Conservation (phyloP, 2,888 invertebrate genomes). For the Tetheella fluctuosa region DNA sequence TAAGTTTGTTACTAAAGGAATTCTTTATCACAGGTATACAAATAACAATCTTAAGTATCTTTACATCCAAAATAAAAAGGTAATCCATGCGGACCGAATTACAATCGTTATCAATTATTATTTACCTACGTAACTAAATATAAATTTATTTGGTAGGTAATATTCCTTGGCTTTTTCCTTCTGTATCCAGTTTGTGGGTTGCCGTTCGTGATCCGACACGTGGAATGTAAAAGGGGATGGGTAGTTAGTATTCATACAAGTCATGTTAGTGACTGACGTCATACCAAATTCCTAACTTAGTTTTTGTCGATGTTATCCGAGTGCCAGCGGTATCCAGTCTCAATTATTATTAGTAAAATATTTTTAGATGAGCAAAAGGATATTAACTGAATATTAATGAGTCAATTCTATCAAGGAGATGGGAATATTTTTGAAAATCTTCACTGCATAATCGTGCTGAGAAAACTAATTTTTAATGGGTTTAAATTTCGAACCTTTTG, state of each 20-base stretch:
- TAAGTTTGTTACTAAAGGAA: not conserved
- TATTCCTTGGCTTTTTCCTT: not conserved
- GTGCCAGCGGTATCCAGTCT: not conserved
- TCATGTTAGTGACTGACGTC: not conserved
- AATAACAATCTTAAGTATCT: not conserved
- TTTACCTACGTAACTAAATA: not conserved
- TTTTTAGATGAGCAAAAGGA: not conserved
- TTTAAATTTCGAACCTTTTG: too few relatives aligned
- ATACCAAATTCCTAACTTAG: not conserved
- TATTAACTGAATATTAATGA: not conserved
- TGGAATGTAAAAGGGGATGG: not conserved
- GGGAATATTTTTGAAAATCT: not conserved
- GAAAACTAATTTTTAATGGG: too few relatives aligned
- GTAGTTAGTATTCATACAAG: not conserved
- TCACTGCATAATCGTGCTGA: too few relatives aligned
- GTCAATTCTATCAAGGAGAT: not conserved
- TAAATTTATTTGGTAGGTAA: not conserved
- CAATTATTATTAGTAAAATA: not conserved
- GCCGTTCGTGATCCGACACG: not conserved
- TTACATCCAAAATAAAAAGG: not conserved
- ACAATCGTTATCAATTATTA: not conserved
- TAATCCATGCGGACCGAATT: not conserved
- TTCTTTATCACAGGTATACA: not conserved
- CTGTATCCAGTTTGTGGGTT: not conserved
- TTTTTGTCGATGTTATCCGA: constrained; percentile 4